Base-by-base conservation (phyloP, 2,888 invertebrate species). In the Entomobrya proxima region DNA sequence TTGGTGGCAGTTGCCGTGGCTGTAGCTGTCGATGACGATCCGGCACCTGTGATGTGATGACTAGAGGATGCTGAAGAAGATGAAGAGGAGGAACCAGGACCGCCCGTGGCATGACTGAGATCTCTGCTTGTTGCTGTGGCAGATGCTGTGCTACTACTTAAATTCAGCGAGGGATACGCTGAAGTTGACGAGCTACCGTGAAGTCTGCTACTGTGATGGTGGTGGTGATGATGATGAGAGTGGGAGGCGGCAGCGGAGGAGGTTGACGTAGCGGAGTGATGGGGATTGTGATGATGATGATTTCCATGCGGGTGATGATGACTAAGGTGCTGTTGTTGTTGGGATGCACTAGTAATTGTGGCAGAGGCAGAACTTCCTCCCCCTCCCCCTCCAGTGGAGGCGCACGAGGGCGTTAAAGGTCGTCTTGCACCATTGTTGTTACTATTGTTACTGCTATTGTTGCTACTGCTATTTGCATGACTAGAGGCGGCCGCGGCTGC, bases 331-430 rank as follows among this genome's bases (percentile, higher is more conserved):
- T 61, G 85, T 24, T n/a, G 55, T 13, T 30, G 75, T 50, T 67
- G 77, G 35, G 79, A 32, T 30, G 72, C 82, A 58, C 77, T 72
- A 0, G 85, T 72, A 21, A 85, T 79, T 27, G 85, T 85, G n/a
- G 85, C 85, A 1, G 81, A 64, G 6, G 75, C 82, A 15, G 87
- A 81, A 7, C 77, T 18, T 6, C 55, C 76, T 50, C 75, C 80
- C 30, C 78, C 81, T 30, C 78, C 74, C 4, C 77, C 77, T 30
- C 75, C 79, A 13, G 67, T 44, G 13, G 82, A 85, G 47, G 79
- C 82, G 67, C 85, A 82, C n/a, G 78, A 79, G n/a, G 87, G 87
- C 21, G 85, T 85, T 52, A 85, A 55, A 24, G 85, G 85, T 80
- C 85, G 50, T 44, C 85, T 58, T 69, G 78, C 85, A 85, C 85